These are phyloP conservation scores for Proales similis DNA, from an alignment of 1,140 invertebrate genomes.

Conservation along the genomic window DNA sequence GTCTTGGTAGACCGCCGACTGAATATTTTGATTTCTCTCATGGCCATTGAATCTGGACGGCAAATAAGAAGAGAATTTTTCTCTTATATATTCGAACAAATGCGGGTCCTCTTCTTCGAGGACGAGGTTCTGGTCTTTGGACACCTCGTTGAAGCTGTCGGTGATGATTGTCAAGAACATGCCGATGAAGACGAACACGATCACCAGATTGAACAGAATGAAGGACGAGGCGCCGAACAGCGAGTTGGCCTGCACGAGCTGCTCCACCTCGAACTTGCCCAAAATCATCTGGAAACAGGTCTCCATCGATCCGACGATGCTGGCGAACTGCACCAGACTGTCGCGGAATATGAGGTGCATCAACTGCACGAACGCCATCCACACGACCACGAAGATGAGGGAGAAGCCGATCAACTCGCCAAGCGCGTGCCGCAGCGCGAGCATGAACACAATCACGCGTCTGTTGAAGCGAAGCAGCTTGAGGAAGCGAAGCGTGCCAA, in stretches of 20 bases:
- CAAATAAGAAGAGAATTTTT: too few relatives aligned
- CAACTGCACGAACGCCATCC: neutral
- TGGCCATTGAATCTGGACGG: too few relatives aligned
- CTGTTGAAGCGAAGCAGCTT: slow-evolving; percentile 57
- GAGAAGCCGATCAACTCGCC: neutral
- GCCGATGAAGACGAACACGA: neutral
- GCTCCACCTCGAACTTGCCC: slow-evolving; percentile 3
- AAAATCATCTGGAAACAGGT: slow-evolving; percentile 29
- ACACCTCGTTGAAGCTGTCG: slow-evolving; percentile 4
- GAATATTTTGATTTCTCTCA: too few relatives aligned
- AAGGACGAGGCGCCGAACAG: neutral
- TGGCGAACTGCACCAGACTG: neutral
- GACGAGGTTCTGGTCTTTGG: too few relatives aligned
- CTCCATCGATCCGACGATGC: neutral
- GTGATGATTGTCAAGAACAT: slow-evolving; percentile 24
- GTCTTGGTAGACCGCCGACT: too few relatives aligned
- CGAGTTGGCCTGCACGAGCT: neutral
- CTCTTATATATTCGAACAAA: too few relatives aligned
- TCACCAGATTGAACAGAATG: slow-evolving; percentile 3
- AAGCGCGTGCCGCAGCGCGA: slow-evolving; percentile 41
- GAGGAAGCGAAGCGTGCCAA: slow-evolving; percentile 56
- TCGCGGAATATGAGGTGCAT: slow-evolving; percentile 10
- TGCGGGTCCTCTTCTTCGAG: too few relatives aligned
- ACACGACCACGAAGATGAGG: slow-evolving; percentile 16
- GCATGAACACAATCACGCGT: slow-evolving; percentile 41